Percentiles rank a stretch among this genome's conserved stretches.
Conservation (phyloP, 30 jellyfish, hydroid and myxozoan genomes). For the Aurelia aurita region DNA sequence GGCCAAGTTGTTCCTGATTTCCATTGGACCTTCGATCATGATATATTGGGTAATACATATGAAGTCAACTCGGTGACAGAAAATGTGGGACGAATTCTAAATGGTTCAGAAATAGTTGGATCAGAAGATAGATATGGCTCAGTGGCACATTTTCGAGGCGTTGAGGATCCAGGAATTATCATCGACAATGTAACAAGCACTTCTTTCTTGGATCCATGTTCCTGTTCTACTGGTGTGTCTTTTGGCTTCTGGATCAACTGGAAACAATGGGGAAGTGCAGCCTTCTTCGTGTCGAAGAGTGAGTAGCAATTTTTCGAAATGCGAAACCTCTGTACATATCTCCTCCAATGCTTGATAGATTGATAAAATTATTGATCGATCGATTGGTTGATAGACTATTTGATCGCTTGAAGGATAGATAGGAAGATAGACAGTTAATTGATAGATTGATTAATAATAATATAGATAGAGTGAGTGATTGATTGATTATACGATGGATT, state of each 20-base stretch:
- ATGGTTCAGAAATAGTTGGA: conserved; percentile 18
- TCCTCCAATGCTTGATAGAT: too few relatives aligned
- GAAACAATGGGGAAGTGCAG: neutral
- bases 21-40: conserved; percentile 58
- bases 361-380: too few relatives aligned
- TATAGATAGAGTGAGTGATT: too few relatives aligned
- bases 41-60: conserved; percentile 7
- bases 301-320: neutral
- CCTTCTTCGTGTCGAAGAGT: conserved; percentile 15
- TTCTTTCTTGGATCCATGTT: conserved; percentile 37
- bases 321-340: neutral
- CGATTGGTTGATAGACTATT: too few relatives aligned
- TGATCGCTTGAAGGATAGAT: too few relatives aligned
- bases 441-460: too few relatives aligned
- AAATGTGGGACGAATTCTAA: conserved; percentile 24
- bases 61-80: conserved; percentile 32
- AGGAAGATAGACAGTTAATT: too few relatives aligned
- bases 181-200: conserved; percentile 54
- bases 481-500: too few relatives aligned
- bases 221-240: conserved; percentile 35
- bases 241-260: conserved; percentile 51
- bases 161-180: conserved; percentile 24
- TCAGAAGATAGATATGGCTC: conserved; percentile 33
- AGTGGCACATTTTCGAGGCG: conserved; percentile 44
- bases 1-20: conserved; percentile 36